Conservation (phyloP, 2,797 vertebrate genomes). For the Staurois parvus region DNA sequence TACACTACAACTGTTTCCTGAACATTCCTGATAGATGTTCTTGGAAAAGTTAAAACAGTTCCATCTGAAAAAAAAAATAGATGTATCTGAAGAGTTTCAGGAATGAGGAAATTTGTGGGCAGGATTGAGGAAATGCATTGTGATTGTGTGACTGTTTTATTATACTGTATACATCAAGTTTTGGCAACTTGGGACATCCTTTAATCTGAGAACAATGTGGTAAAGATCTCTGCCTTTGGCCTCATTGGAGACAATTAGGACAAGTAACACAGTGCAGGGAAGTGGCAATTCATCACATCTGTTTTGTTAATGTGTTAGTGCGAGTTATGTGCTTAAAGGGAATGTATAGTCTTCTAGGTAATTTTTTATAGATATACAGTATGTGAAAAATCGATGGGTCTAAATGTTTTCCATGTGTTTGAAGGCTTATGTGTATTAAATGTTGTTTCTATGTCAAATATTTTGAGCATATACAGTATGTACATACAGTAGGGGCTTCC, state of each 20-base stretch:
- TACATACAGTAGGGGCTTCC: too few species aligned
- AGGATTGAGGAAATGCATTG: constrained; percentile 67
- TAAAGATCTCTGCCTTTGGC: constrained; percentile 97
- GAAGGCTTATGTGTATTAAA: too few species aligned
- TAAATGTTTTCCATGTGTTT: too few species aligned
- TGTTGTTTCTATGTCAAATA: too few species aligned
- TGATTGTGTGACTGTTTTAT: constrained; percentile 69
- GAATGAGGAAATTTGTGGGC: constrained; percentile 67
- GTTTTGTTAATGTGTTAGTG: constrained; percentile 15
- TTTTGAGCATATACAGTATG: too few species aligned
- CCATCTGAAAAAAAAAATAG: constrained; percentile 28
- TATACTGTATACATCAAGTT: constrained; percentile 93
- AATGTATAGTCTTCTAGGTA: too few species aligned
- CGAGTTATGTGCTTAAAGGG: too few species aligned
- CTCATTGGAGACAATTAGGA: constrained; percentile 78
- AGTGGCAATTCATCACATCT: constrained; percentile 33
- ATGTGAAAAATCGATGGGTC: too few species aligned
- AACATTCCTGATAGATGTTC: constrained; percentile 26
- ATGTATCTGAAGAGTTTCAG: constrained; percentile 59
- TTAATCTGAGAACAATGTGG: constrained; percentile 93
- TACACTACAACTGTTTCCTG: neutral
- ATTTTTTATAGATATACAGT: too few species aligned
- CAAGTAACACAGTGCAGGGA: neutral
- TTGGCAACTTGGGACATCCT: constrained; percentile 94
- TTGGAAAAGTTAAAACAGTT: constrained; percentile 32